Evolutionary conservation across 1,140 invertebrate species (phyloP).

Genomic region (Dinoponera quadriceps): DNA sequence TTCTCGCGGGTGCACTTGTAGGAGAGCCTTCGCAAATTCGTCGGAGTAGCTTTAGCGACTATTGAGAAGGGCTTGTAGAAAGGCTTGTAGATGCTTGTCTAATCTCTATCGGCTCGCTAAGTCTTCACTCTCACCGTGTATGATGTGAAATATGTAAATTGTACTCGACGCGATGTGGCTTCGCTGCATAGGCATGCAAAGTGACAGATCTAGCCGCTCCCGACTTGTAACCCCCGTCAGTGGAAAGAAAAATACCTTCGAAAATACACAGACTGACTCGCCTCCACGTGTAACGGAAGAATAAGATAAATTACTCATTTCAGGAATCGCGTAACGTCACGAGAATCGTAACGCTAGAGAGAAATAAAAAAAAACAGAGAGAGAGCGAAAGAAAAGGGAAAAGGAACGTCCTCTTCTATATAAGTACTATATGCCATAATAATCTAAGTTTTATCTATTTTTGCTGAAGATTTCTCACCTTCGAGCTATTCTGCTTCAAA

Average conservation of each 20-base stretch:
- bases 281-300: conserved; percentile 49
- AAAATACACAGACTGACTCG: conserved; percentile 65
- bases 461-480: conserved; percentile 76
- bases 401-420: conserved; percentile 75
- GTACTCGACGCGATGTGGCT: conserved; percentile 41
- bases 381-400: background rate
- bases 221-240: conserved; percentile 38
- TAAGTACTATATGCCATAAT: conserved; percentile 73
- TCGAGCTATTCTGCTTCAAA: conserved; percentile 76
- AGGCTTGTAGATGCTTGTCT: background rate
- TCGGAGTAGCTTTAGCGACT: background rate
- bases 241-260: conserved; percentile 59
- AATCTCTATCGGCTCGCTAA: conserved; percentile 43
- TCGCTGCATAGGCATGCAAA: conserved; percentile 51
- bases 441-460: conserved; percentile 79
- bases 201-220: conserved; percentile 32
- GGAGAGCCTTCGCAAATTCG: background rate
- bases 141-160: conserved; percentile 60
- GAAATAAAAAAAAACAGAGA: conserved; percentile 27
- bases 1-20: background rate
- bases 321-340: background rate
- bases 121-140: conserved; percentile 45
- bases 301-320: conserved; percentile 54
- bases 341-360: background rate
- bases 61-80: conserved; percentile 25